Conservation (phyloP, 2,888 invertebrate genomes). For the Seladonia tumulorum region DNA sequence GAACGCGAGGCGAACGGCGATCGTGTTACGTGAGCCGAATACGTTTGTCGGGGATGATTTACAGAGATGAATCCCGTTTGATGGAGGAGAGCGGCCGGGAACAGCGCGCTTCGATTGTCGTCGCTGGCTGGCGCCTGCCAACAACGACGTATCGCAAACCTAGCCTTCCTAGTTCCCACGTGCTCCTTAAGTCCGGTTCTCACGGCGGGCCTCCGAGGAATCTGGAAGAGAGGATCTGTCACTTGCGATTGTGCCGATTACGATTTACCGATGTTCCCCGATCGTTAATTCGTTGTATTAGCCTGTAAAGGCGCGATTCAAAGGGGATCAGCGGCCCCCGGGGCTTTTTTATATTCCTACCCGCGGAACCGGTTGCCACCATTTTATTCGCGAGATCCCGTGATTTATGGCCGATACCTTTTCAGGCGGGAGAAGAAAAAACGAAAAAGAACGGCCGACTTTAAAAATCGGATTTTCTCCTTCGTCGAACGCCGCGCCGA, state of each 20-base stretch:
- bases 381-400: slow-evolving; percentile 38
- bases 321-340: slow-evolving; percentile 17
- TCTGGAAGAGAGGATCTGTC: slow-evolving; percentile 44
- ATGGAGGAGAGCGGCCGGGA: slow-evolving; percentile 45
- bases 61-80: slow-evolving; percentile 68
- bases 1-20: slow-evolving; percentile 36
- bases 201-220: slow-evolving; percentile 50
- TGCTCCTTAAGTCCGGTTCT: slow-evolving; percentile 64
- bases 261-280: slow-evolving; percentile 35
- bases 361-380: slow-evolving; percentile 32
- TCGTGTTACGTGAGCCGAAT: slow-evolving; percentile 60
- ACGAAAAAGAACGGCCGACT: neutral
- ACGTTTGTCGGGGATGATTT: slow-evolving; percentile 62
- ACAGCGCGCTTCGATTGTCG: slow-evolving; percentile 25
- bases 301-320: slow-evolving; percentile 3
- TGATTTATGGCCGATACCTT: slow-evolving; percentile 41
- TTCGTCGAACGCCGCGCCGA: neutral
- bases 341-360: neutral
- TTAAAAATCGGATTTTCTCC: slow-evolving; percentile 10
- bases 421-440: neutral
- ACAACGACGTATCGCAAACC: slow-evolving; percentile 12
- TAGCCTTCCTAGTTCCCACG: slow-evolving; percentile 65
- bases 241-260: slow-evolving; percentile 27
- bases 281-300: slow-evolving; percentile 44
- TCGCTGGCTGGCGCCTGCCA: slow-evolving; percentile 58